A percentile compares a stretch with the other conserved stretches of the same genome.
Conservation (phyloP, 2,888 invertebrate genomes). For the Esperia sulphurella region DNA sequence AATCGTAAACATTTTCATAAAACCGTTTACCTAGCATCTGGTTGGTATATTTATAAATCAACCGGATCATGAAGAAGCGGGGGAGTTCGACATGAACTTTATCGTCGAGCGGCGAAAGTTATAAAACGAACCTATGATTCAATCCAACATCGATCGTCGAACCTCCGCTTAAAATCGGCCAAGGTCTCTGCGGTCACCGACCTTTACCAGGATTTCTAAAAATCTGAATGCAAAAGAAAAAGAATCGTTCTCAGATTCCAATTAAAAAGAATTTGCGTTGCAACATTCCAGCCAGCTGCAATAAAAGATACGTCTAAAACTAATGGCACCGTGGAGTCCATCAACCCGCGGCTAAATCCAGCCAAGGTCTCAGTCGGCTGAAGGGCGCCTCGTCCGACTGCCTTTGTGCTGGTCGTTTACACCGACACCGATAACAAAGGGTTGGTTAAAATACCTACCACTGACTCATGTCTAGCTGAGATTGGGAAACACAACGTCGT, state of each 20-base stretch:
- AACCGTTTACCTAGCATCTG: conserved; percentile 54
- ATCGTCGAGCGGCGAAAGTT: conserved; percentile 63
- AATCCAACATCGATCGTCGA: conserved; percentile 49
- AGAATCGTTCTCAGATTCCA: conserved; percentile 31
- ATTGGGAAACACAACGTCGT: conserved; percentile 32
- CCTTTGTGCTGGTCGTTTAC: conserved; percentile 69
- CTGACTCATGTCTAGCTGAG: conserved; percentile 57
- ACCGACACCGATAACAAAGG: conserved; percentile 71
- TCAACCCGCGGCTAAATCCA: conserved; percentile 75
- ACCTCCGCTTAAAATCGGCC: conserved; percentile 73
- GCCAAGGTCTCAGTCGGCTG: conserved; percentile 72
- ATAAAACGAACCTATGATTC: conserved; percentile 56
- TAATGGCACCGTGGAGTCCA: conserved; percentile 58
- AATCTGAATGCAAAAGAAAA: conserved; percentile 17
- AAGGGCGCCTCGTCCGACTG: conserved; percentile 70
- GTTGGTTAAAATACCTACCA: conserved; percentile 49
- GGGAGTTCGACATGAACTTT: conserved; percentile 64
- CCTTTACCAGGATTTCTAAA: conserved; percentile 32
- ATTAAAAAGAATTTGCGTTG: conserved; percentile 45
- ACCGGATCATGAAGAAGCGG: conserved; percentile 58
- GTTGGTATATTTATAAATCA: conserved; percentile 56
- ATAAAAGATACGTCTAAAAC: conserved; percentile 66
- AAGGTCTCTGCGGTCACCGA: conserved; percentile 67
- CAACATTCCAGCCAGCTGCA: conserved; percentile 47
- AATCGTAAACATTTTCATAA: conserved; percentile 40